These are phyloP conservation scores for Cybosia mesomella DNA, from an alignment of 2,888 invertebrate species.

Conservation along the genomic window DNA sequence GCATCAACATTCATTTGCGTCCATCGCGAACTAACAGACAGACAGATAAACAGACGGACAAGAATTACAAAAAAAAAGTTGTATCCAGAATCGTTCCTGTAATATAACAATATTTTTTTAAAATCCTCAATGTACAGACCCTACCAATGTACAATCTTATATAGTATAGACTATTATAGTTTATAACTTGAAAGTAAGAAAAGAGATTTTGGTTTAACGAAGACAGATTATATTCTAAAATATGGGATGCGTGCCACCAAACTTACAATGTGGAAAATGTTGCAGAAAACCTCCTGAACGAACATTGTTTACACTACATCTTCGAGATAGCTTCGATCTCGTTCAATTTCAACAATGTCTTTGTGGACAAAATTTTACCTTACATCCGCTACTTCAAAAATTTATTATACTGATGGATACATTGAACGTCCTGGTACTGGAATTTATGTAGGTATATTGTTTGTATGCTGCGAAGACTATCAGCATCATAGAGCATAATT, in stretches of 20 bases:
- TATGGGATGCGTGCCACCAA: conserved; percentile 43
- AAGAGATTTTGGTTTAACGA: conserved; percentile 8
- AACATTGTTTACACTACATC: conserved; percentile 55
- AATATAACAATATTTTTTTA: no score
- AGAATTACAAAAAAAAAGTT: no score
- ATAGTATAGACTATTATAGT: neutral
- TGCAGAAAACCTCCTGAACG: conserved; percentile 33
- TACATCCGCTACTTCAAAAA: conserved; percentile 20
- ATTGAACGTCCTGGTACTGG: conserved; percentile 11
- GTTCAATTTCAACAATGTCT: conserved; percentile 46
- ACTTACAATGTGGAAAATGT: conserved; percentile 47
- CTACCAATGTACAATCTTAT: no score
- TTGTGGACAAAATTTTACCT: conserved; percentile 31
- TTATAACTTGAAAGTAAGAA: neutral
- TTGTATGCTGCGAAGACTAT: conserved; percentile 10
- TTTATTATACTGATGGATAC: conserved; percentile 15
- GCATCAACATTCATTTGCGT: no score
- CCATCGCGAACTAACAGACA: no score
- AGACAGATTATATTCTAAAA: conserved; percentile 34
- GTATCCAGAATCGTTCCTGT: no score
- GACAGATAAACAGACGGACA: no score
- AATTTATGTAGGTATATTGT: conserved; percentile 20
- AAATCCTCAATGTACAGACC: no score
- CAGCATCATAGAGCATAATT: neutral
- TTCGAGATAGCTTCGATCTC: conserved; percentile 46